Conservation (phyloP, 1,140 invertebrate species). For the Stegodyphus mimosarum region DNA sequence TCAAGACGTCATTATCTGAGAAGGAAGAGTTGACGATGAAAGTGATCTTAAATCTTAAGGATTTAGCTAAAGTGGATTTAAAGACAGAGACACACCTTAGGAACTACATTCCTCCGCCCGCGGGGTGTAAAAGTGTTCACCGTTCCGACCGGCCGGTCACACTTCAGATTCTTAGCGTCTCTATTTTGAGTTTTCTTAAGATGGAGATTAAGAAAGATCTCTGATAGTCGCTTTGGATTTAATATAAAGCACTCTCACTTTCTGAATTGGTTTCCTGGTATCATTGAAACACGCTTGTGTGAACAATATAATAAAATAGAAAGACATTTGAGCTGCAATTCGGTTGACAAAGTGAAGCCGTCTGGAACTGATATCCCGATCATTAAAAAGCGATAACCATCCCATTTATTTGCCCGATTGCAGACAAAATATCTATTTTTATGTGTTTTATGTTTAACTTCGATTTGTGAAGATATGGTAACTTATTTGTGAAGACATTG, state of each 20-base stretch:
- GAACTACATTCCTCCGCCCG: background rate
- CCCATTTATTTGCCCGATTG: too few relatives aligned
- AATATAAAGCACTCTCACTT: constrained; percentile 25
- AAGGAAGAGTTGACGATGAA: background rate
- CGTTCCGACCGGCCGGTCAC: constrained; percentile 25
- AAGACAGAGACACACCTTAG: background rate
- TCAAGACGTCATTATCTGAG: background rate
- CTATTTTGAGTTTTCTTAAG: constrained; percentile 17
- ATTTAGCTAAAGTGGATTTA: background rate
- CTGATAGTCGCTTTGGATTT: background rate
- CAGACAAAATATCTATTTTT: too few relatives aligned
- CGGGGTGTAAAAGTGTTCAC: constrained; percentile 2
- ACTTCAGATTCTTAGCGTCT: background rate
- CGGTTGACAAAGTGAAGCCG: too few relatives aligned
- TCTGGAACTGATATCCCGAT: too few relatives aligned
- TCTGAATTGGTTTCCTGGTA: constrained; percentile 1
- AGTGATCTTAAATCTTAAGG: background rate
- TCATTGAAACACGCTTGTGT: too few relatives aligned
- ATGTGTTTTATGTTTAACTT: too few relatives aligned
- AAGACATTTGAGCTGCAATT: too few relatives aligned
- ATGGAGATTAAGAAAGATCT: background rate
- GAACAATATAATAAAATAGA: too few relatives aligned
- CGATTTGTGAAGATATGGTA: too few relatives aligned
- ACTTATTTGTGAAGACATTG: too few relatives aligned
- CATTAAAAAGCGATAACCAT: too few relatives aligned